Evolutionary conservation across 1,140 invertebrate genomes (phyloP).

Genomic region (Camponotus pennsylvanicus): DNA sequence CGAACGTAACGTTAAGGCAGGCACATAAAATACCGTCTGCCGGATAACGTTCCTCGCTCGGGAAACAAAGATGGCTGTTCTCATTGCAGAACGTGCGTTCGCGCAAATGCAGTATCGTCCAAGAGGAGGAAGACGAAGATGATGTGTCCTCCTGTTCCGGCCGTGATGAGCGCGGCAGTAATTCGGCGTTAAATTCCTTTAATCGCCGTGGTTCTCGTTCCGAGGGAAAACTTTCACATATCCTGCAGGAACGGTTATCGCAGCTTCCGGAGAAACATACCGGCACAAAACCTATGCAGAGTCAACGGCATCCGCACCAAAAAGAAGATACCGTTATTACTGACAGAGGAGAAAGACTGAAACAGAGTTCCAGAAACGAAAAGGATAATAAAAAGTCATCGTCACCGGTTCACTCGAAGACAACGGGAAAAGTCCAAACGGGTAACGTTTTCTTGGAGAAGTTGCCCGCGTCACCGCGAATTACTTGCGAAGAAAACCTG

Average conservation of each 20-base stretch:
- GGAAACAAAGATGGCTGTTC: slow-evolving; percentile 34
- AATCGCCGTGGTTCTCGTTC: slow-evolving; percentile 88
- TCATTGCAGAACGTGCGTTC: slow-evolving; percentile 86
- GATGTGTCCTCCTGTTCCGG: slow-evolving; percentile 87
- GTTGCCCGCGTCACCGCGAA: slow-evolving; percentile 26
- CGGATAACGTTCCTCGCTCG: background rate
- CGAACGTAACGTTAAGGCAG: slow-evolving; percentile 17
- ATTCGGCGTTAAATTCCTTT: slow-evolving; percentile 83
- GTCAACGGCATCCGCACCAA: slow-evolving; percentile 53
- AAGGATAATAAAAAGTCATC: slow-evolving; percentile 49
- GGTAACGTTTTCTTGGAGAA: slow-evolving; percentile 57
- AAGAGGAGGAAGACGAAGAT: slow-evolving; percentile 92
- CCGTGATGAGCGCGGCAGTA: slow-evolving; percentile 85
- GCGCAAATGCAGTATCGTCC: slow-evolving; percentile 95
- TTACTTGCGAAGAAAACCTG: slow-evolving; percentile 70
- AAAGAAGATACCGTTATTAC: slow-evolving; percentile 55
- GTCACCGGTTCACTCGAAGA: slow-evolving; percentile 65
- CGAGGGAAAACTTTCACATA: slow-evolving; percentile 87
- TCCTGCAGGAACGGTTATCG: slow-evolving; percentile 81
- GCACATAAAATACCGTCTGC: background rate
- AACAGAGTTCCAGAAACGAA: slow-evolving; percentile 63
- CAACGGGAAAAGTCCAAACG: slow-evolving; percentile 42
- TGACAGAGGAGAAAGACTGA: slow-evolving; percentile 69
- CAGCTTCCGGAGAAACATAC: slow-evolving; percentile 79
- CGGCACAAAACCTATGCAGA: slow-evolving; percentile 63